These are phyloP conservation scores for Monoplex corrugatus DNA, from an alignment of 2,888 invertebrate species.

Conservation along the genomic window DNA sequence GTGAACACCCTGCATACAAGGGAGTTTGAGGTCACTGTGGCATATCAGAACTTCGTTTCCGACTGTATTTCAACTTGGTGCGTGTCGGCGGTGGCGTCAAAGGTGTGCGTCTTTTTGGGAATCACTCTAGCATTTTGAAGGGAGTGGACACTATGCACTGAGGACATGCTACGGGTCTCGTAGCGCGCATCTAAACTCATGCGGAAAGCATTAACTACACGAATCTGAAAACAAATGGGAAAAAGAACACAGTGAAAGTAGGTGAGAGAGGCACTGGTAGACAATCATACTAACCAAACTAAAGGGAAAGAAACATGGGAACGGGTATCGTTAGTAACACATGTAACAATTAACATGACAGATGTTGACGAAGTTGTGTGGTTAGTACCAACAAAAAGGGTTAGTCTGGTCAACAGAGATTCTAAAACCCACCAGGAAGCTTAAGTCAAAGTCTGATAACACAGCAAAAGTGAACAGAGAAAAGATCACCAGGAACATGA, in stretches of 20 bases:
- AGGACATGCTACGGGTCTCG: conserved; percentile 84
- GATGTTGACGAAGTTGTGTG: background rate
- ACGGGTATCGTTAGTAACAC: background rate
- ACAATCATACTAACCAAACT: background rate
- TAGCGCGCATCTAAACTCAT: conserved; percentile 98
- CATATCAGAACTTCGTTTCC: conserved; percentile 43
- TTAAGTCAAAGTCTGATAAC: too few relatives aligned
- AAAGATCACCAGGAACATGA: too few relatives aligned
- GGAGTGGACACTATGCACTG: conserved; percentile 80
- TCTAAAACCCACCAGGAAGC: too few relatives aligned
- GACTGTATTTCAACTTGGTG: conserved; percentile 1
- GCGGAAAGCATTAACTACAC: conserved; percentile 99
- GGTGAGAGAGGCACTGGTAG: background rate
- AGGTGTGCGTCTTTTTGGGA: conserved; percentile 6
- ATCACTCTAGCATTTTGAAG: conserved; percentile 73
- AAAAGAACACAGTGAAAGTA: conserved; percentile 55
- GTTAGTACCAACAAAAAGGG: conserved; percentile 12
- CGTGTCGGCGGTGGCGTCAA: background rate
- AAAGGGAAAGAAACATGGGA: background rate
- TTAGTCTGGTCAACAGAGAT: too few relatives aligned
- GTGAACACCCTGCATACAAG: too few relatives aligned
- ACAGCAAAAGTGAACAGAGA: too few relatives aligned
- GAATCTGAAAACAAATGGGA: conserved; percentile 89
- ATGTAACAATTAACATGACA: too few relatives aligned
- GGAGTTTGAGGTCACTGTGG: background rate